Percentiles rank a stretch among this genome's conserved stretches.
These are phyloP conservation scores for Rhingia campestris DNA, from an alignment of 2,888 invertebrate species.

Conservation along the genomic window DNA sequence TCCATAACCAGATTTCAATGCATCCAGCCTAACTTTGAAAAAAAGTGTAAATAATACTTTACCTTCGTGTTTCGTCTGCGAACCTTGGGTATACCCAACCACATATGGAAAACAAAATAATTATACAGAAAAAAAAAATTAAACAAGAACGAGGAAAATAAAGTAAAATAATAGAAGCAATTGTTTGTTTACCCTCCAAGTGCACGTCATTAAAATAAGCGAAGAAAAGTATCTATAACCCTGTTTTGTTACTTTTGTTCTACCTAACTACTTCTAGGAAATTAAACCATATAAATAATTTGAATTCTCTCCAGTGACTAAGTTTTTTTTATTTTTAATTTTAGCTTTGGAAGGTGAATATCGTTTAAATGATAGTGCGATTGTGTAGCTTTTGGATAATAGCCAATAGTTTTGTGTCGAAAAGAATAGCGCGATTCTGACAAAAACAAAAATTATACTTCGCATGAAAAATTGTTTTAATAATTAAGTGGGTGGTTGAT, in stretches of 20 bases:
- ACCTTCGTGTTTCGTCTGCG: constrained; percentile 2
- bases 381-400: constrained; percentile 48
- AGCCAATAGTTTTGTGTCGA: constrained; percentile 39
- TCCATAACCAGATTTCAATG: neutral
- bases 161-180: constrained; percentile 48
- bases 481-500: constrained; percentile 39
- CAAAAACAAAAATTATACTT: constrained; percentile 17
- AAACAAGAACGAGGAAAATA: constrained; percentile 30
- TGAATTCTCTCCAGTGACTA: constrained; percentile 12
- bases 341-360: constrained; percentile 53
- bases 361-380: constrained; percentile 14
- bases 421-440: neutral
- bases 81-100: constrained; percentile 48
- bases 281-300: constrained; percentile 36
- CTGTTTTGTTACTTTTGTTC: neutral
- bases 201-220: constrained; percentile 40
- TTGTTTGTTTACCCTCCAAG: constrained; percentile 58
- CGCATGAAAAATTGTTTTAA: constrained; percentile 15
- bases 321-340: constrained; percentile 2
- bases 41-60: constrained; percentile 37
- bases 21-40: neutral
- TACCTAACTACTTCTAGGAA: constrained; percentile 35
- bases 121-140: constrained; percentile 27
- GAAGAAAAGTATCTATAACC: constrained; percentile 20
- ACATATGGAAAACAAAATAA: constrained; percentile 42